Evolutionary conservation across 2,113 vertebrate genomes (phyloP).

Genomic region (Ammodytes marinus): DNA sequence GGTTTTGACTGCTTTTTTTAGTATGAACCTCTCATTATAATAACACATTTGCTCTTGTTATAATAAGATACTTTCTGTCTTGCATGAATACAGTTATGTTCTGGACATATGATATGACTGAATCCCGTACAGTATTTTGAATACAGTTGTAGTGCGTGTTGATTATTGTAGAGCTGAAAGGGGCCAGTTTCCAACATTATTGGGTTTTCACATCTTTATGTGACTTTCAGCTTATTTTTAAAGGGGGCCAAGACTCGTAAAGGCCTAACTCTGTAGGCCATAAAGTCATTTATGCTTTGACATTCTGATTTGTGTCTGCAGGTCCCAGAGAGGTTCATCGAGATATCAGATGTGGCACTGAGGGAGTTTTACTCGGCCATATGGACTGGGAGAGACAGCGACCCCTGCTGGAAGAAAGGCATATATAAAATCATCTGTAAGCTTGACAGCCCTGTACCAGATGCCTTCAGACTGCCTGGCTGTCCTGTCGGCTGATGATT

Average conservation of each 20-base stretch:
- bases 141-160: not conserved
- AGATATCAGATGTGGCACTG: conserved; percentile 97
- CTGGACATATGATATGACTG: not conserved
- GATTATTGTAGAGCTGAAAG: not conserved
- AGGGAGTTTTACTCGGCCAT: conserved; percentile 99
- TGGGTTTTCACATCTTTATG: not conserved
- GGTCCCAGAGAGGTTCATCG: conserved; percentile 99
- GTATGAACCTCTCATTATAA: not conserved
- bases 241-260: not conserved
- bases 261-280: not conserved
- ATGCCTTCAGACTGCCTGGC: conserved; percentile 98
- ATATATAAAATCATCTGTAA: conserved; percentile 99
- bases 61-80: not conserved
- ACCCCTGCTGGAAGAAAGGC: conserved; percentile 99
- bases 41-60: not conserved
- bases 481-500: conserved; percentile 90
- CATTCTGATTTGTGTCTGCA: conserved; percentile 62
- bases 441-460: conserved; percentile 97
- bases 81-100: not conserved
- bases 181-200: not conserved
- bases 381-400: conserved; percentile 97
- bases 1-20: not conserved
- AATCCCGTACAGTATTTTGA: not conserved
- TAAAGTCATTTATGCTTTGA: not conserved
- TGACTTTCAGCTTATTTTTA: not conserved